Conservation (phyloP, 2,113 vertebrate species). For the Aegotheles bennettii region DNA sequence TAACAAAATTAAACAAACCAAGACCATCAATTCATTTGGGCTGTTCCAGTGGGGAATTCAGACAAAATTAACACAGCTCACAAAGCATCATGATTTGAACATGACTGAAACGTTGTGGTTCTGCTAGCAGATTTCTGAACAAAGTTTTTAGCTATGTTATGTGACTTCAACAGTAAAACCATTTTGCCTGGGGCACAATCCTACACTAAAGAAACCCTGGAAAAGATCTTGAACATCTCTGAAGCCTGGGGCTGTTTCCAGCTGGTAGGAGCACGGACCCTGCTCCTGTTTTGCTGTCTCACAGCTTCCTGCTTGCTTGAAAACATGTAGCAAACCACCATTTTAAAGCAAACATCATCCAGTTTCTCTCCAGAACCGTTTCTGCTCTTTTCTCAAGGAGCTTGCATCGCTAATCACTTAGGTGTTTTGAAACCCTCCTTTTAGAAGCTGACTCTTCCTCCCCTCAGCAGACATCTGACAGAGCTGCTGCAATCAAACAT, state of each 20-base stretch:
- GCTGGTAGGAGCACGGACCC: fast-evolving
- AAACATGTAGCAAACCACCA: background rate
- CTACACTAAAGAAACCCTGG: background rate
- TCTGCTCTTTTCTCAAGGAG: background rate
- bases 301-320: background rate
- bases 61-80: constrained; percentile 23
- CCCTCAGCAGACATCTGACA: background rate
- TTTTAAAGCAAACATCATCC: background rate
- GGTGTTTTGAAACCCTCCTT: background rate
- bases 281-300: background rate
- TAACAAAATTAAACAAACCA: constrained; percentile 42
- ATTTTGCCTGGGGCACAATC: background rate
- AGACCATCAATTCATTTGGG: constrained; percentile 5
- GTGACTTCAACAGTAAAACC: background rate
- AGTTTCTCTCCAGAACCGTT: background rate
- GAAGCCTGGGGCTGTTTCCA: background rate
- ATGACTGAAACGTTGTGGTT: background rate
- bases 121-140: background rate
- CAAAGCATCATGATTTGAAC: constrained; percentile 12
- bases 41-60: constrained; percentile 23
- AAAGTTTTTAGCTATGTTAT: background rate
- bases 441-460: background rate
- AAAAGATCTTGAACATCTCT: background rate
- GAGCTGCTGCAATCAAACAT: background rate
- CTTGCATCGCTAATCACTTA: background rate